Percentiles rank a stretch among this genome's conserved stretches.
These are phyloP conservation scores for Venustoraphidia nigricollis DNA, from an alignment of 2,888 invertebrate genomes.

Conservation along the genomic window DNA sequence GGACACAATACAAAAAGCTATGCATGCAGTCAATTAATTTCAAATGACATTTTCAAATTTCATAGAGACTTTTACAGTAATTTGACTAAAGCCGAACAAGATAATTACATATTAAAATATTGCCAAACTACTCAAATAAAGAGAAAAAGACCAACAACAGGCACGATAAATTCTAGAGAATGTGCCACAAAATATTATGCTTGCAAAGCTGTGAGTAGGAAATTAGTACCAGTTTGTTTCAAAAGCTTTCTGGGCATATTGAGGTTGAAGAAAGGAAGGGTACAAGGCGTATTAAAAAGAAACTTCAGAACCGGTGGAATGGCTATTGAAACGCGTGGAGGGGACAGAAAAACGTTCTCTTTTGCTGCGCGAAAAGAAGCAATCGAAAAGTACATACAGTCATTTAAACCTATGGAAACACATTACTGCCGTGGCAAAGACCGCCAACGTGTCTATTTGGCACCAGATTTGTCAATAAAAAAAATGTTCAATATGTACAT, in stretches of 20 bases:
- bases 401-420: constrained; percentile 11
- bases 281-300: not conserved
- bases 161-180: not conserved
- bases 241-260: constrained; percentile 10
- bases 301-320: constrained; percentile 1
- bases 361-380: no score
- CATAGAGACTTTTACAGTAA: no score
- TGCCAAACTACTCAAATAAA: no score
- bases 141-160: constrained; percentile 9
- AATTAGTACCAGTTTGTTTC: constrained; percentile 11
- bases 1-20: no score
- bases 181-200: constrained; percentile 10
- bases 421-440: constrained; percentile 13
- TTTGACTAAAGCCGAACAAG: no score
- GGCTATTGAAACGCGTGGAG: no score
- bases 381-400: no score
- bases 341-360: no score
- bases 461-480: not conserved
- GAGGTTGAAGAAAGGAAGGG: constrained; percentile 12
- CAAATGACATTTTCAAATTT: no score
- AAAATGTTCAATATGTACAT: constrained; percentile 2
- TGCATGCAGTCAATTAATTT: not conserved
- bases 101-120: no score
- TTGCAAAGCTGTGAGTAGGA: constrained; percentile 9
- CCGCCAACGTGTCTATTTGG: constrained; percentile 1